Percentiles rank a stretch among this genome's conserved stretches.
phyloP scores from a whole-genome alignment of 2,797 vertebrate genomes.

The Forpus xanthops region DNA sequence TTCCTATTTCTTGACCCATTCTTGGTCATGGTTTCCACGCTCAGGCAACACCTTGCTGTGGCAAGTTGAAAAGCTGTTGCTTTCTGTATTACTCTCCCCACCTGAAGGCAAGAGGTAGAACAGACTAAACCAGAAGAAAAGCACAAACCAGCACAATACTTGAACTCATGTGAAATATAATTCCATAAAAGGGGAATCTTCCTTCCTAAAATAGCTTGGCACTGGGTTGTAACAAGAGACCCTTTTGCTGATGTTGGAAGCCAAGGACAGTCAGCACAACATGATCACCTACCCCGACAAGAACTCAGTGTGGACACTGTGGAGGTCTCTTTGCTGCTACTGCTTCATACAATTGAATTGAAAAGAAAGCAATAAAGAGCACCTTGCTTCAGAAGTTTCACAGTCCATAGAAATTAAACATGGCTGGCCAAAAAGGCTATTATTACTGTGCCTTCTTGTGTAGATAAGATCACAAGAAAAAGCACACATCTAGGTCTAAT shows the following conservation, averaged over 20 bases:
- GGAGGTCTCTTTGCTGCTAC: neutral
- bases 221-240: slow-evolving; percentile 1
- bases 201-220: slow-evolving; percentile 7
- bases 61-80: neutral
- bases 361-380: slow-evolving; percentile 27
- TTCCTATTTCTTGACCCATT: neutral
- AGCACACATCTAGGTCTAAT: slow-evolving; percentile 53
- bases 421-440: slow-evolving; percentile 4
- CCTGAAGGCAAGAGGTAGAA: neutral
- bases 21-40: neutral
- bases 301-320: neutral
- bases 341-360: neutral
- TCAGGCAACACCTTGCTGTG: neutral
- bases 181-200: slow-evolving; percentile 21
- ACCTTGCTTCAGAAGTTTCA: slow-evolving; percentile 32
- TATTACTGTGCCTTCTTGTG: slow-evolving; percentile 46
- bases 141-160: neutral
- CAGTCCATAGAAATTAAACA: slow-evolving; percentile 4
- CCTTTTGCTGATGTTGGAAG: neutral
- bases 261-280: neutral
- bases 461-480: slow-evolving; percentile 65
- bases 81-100: neutral
- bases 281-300: neutral
- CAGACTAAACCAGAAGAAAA: neutral
- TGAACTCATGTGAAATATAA: neutral